These are phyloP conservation scores for Plectropomus leopardus DNA, from an alignment of 2,113 vertebrate genomes.

Conservation along the genomic window DNA sequence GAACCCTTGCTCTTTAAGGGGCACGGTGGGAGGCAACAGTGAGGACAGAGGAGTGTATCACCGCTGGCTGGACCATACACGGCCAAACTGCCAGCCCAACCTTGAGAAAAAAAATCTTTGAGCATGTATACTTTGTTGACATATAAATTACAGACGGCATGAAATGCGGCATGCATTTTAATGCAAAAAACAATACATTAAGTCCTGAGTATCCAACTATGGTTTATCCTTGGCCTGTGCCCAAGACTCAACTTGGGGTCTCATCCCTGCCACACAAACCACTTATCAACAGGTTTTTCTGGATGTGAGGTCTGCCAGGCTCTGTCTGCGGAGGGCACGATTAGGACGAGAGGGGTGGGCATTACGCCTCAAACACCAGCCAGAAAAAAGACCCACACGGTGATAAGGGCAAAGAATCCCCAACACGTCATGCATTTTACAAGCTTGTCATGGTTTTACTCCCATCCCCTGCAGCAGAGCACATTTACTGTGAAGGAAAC, in stretches of 20 bases:
- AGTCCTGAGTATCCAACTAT: conserved; percentile 8
- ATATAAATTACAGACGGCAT: conserved; percentile 22
- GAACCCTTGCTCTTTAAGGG: conserved; percentile 90
- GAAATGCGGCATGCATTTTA: neutral
- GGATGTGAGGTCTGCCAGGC: conserved; percentile 69
- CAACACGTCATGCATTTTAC: conserved; percentile 74
- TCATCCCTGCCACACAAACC: conserved; percentile 23
- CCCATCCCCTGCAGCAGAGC: conserved; percentile 59
- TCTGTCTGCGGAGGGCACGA: conserved; percentile 54
- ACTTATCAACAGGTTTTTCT: conserved; percentile 75
- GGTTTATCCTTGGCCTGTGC: conserved; percentile 28
- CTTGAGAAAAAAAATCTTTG: conserved; percentile 22
- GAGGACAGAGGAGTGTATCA: conserved; percentile 85
- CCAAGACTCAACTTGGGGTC: conserved; percentile 43
- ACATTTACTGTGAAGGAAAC: conserved; percentile 75
- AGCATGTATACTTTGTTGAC: conserved; percentile 11
- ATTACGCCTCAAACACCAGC: conserved; percentile 59
- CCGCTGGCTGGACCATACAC: conserved; percentile 61
- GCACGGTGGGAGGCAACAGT: conserved; percentile 86
- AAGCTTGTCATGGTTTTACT: conserved; percentile 75
- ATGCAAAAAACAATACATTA: conserved; percentile 28
- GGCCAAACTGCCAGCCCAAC: conserved; percentile 79
- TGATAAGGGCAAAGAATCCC: conserved; percentile 76
- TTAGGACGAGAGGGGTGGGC: conserved; percentile 69
- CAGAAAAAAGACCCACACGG: conserved; percentile 66